Conservation (phyloP, 1,140 invertebrate species). For the Periplaneta americana region DNA sequence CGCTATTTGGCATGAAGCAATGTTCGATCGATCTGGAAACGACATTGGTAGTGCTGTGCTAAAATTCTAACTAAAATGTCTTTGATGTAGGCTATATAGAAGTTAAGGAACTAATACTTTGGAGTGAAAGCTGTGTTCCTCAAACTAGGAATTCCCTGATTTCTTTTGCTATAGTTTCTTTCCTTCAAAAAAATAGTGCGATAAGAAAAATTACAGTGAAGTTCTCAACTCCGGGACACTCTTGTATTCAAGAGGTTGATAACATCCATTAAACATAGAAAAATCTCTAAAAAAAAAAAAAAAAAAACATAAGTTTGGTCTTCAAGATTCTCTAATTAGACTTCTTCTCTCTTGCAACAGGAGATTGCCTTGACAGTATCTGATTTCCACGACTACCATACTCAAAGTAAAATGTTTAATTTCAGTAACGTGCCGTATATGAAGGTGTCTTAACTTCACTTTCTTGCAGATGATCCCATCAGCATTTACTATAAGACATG, state of each 20-base stretch:
- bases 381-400: too few relatives aligned
- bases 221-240: background rate
- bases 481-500: background rate
- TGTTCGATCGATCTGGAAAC: background rate
- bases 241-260: constrained; percentile 2
- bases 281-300: background rate
- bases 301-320: background rate
- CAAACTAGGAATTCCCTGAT: background rate
- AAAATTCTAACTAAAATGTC: too few relatives aligned
- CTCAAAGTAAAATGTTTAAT: too few relatives aligned
- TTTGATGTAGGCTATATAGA: background rate
- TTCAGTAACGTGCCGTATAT: too few relatives aligned
- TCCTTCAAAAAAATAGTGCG: background rate
- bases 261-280: background rate
- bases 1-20: background rate
- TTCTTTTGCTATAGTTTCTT: background rate
- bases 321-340: too few relatives aligned
- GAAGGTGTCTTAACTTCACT: too few relatives aligned
- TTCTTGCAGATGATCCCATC: too few relatives aligned
- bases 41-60: background rate
- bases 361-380: background rate
- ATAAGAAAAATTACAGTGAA: constrained; percentile 1
- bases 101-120: background rate
- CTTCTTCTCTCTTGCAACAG: background rate
- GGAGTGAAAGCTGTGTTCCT: background rate